Conservation (phyloP, 2,888 invertebrate species). For the Andricus curvator region DNA sequence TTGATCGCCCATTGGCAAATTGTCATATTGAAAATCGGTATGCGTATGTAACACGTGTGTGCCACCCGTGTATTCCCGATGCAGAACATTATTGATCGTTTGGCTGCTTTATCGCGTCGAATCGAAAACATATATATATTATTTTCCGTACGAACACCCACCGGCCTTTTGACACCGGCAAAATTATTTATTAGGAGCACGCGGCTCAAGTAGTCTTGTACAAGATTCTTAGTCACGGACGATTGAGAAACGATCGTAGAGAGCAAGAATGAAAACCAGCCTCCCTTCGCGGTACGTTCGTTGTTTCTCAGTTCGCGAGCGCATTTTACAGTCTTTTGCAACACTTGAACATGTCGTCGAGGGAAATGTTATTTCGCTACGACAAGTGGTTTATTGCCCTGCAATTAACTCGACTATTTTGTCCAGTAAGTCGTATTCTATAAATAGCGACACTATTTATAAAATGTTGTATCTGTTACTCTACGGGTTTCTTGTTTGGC, state of each 20-base stretch:
- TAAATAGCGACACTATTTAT: slow-evolving; percentile 30
- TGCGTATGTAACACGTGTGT: background rate
- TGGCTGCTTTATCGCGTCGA: slow-evolving; percentile 59
- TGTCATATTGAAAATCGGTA: slow-evolving; percentile 42
- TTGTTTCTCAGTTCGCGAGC: slow-evolving; percentile 20
- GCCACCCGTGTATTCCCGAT: slow-evolving; percentile 3
- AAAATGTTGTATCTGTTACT: slow-evolving; percentile 25
- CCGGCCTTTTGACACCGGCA: slow-evolving; percentile 62
- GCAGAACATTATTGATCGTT: slow-evolving; percentile 62
- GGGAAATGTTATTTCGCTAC: slow-evolving; percentile 7
- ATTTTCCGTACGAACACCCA: slow-evolving; percentile 59
- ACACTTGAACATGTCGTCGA: background rate
- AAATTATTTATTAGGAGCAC: slow-evolving; percentile 63
- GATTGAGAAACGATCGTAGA: slow-evolving; percentile 51
- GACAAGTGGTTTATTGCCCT: slow-evolving; percentile 36
- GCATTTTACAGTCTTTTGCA: slow-evolving; percentile 32
- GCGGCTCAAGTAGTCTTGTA: slow-evolving; percentile 50
- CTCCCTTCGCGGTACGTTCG: slow-evolving; percentile 16
- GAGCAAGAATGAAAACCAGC: background rate
- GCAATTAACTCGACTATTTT: slow-evolving; percentile 28
- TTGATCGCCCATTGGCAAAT: slow-evolving; percentile 45
- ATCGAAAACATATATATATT: slow-evolving; percentile 55
- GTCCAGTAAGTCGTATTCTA: slow-evolving; percentile 21
- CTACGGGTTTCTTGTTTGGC: slow-evolving; percentile 24
- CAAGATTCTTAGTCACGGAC: slow-evolving; percentile 56